A percentile compares a stretch with the other conserved stretches of the same genome.
These are phyloP conservation scores for Lordiphosa clarofinis DNA, from an alignment of 1,140 invertebrate genomes.

Conservation along the genomic window DNA sequence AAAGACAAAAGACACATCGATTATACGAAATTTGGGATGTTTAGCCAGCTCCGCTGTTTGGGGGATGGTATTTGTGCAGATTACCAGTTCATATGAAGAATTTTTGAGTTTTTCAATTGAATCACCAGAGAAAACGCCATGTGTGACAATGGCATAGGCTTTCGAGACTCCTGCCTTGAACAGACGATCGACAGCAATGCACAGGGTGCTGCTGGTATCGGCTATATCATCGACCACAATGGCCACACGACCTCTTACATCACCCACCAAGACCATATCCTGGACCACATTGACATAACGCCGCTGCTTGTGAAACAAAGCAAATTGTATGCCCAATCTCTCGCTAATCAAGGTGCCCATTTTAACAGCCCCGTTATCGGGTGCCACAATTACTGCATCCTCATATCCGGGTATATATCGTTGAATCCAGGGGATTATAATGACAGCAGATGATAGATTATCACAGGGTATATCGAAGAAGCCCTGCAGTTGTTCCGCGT, in stretches of 20 bases:
- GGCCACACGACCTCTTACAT: conserved; percentile 7
- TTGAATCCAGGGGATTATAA: conserved; percentile 10
- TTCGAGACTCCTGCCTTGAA: conserved; percentile 1
- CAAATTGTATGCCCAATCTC: conserved; percentile 6
- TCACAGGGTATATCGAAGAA: conserved; percentile 32
- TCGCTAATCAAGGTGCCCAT: not conserved
- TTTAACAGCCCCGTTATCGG: conserved; percentile 16
- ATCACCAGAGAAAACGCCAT: conserved; percentile 7
- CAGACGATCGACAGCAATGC: conserved; percentile 6
- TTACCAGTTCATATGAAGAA: conserved; percentile 6
- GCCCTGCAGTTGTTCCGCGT: conserved; percentile 23
- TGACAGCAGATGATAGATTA: conserved; percentile 5
- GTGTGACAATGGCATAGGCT: conserved; percentile 16
- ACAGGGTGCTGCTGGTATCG: conserved; percentile 17
- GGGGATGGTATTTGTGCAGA: conserved; percentile 16
- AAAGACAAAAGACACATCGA: conserved; percentile 11
- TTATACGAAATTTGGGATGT: conserved; percentile 9
- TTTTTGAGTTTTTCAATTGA: conserved; percentile 5
- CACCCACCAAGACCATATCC: conserved; percentile 19
- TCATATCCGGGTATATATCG: conserved; percentile 2
- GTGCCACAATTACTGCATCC: conserved; percentile 13
- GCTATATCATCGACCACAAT: conserved; percentile 22
- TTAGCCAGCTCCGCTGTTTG: not conserved
- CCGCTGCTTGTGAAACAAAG: conserved; percentile 15
- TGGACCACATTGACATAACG: not conserved